Conservation (phyloP, 2,797 vertebrate genomes). For the Ctenochaetus hawaiiensis region DNA sequence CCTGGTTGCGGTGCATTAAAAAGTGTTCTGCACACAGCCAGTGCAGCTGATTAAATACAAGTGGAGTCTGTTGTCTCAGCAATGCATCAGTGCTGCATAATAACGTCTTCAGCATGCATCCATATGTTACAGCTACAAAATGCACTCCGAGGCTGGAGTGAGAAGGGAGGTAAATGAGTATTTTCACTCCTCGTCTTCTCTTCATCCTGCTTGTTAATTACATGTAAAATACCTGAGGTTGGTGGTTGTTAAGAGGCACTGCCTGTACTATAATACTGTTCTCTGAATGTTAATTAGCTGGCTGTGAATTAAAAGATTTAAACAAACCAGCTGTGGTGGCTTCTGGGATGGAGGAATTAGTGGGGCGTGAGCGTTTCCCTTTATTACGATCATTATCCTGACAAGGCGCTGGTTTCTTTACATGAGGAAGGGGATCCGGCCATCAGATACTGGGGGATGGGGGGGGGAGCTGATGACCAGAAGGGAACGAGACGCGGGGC, state of each 20-base stretch:
- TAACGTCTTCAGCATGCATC: constrained; percentile 54
- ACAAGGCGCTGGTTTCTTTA: constrained; percentile 82
- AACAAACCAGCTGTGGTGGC: constrained; percentile 86
- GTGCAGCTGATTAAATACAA: constrained; percentile 75
- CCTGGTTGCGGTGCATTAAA: constrained; percentile 68
- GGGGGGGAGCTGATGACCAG: constrained; percentile 47
- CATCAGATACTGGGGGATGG: constrained; percentile 50
- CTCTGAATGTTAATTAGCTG: constrained; percentile 87
- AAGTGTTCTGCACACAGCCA: constrained; percentile 68
- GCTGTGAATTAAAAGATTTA: constrained; percentile 86
- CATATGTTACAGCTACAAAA: constrained; percentile 48
- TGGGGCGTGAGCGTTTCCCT: constrained; percentile 83
- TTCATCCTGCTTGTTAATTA: constrained; percentile 75
- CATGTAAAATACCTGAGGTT: constrained; percentile 84
- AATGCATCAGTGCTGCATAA: constrained; percentile 68
- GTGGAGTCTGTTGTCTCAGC: constrained; percentile 66
- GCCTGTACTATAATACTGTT: constrained; percentile 76
- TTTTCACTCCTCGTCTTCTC: constrained; percentile 63
- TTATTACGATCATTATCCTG: constrained; percentile 87
- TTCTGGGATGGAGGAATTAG: constrained; percentile 86
- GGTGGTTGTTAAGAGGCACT: constrained; percentile 75
- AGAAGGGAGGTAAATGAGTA: constrained; percentile 61
- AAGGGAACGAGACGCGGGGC: constrained; percentile 41
- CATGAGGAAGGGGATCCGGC: constrained; percentile 76
- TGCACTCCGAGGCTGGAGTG: constrained; percentile 51